A percentile compares a stretch with the other conserved stretches of the same genome.
Evolutionary conservation across 1,140 invertebrate species (phyloP).

Genomic region (Holcopasites calliopsidis): DNA sequence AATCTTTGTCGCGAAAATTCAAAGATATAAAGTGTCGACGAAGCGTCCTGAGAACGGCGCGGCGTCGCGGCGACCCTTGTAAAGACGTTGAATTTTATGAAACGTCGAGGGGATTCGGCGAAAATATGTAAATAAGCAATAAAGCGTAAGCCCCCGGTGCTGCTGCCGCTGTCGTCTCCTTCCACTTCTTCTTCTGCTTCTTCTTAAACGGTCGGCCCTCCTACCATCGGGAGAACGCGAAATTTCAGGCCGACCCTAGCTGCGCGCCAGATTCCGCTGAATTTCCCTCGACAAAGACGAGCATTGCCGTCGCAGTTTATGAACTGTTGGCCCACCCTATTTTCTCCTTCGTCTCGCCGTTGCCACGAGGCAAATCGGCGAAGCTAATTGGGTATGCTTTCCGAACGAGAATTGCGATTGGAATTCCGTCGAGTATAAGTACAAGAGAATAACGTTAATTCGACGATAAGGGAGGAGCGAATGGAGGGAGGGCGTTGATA

Average conservation of each 20-base stretch:
- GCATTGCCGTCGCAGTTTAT: conserved; percentile 20
- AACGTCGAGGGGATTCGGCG: conserved; percentile 57
- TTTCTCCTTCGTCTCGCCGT: too few species aligned
- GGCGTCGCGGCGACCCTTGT: conserved; percentile 46
- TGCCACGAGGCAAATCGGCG: background rate
- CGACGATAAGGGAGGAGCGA: too few species aligned
- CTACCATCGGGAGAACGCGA: conserved; percentile 3
- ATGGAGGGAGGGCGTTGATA: background rate
- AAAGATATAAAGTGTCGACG: conserved; percentile 59
- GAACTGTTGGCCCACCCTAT: background rate
- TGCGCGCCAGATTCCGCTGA: conserved; percentile 5
- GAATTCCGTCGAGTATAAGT: too few species aligned
- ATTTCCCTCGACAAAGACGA: conserved; percentile 30
- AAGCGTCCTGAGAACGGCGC: conserved; percentile 38
- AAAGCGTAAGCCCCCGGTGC: conserved; percentile 52
- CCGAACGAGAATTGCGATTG: too few species aligned
- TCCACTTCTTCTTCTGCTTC: background rate
- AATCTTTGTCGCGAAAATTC: conserved; percentile 60
- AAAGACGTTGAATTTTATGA: conserved; percentile 66
- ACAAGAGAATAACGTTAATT: too few species aligned
- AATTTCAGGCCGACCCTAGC: conserved; percentile 8
- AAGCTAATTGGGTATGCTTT: background rate
- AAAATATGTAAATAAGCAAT: conserved; percentile 69
- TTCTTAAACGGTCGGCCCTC: background rate
- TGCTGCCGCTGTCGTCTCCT: background rate